Evolutionary conservation across 23 tunicate genomes (phyloP), one percentile per base, ranked within the genome.

Genomic region (Halocynthia roretzi): DNA sequence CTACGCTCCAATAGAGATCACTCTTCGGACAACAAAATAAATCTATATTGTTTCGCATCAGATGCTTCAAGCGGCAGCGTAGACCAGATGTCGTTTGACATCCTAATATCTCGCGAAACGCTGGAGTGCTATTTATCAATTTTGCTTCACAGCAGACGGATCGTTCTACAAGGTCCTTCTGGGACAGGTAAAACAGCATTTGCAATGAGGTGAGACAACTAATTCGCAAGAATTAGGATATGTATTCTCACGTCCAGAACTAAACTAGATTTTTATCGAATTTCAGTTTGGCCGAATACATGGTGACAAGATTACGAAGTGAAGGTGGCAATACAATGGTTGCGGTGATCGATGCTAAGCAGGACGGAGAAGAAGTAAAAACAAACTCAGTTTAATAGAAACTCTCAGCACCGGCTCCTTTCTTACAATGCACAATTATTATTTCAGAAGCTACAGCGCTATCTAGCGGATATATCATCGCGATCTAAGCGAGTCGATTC

Each of bases 111-210:
- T 10, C 78, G 78, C 15, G 77, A 84, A 7, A 57, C 78, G 14
- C 52, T 89, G 75, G 84, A 74, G 15, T 76, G 80, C 8, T 89
- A 89, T 73, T 61, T 84, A 19, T 77, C 69, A 8, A 51, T 20
- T 15, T 53, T 84, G 7, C 73, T 84, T 51, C 88, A 84, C 44
- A 61, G 80, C 9, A 84, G 73, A 56, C 71, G 83, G 20, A 61
- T 89, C 8, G 84, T 89, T 54, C 55, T 89, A 51, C 77, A 89
- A 52, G 96, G 96, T 5, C 96, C 96, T 14, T 76, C 88, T 6
- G 96, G 96, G 44, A 81, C 89, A 6, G 96, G 96, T 54, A 89
- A 89, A 76, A 84, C 82, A 8, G 68, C 72, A 10, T 63, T 89
- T 11, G 88, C 96, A 18, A 53, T 77, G 58, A 82, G 80, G 94